Evolutionary conservation across 2,113 vertebrate genomes (phyloP).

Genomic region (Carassius gibelio): DNA sequence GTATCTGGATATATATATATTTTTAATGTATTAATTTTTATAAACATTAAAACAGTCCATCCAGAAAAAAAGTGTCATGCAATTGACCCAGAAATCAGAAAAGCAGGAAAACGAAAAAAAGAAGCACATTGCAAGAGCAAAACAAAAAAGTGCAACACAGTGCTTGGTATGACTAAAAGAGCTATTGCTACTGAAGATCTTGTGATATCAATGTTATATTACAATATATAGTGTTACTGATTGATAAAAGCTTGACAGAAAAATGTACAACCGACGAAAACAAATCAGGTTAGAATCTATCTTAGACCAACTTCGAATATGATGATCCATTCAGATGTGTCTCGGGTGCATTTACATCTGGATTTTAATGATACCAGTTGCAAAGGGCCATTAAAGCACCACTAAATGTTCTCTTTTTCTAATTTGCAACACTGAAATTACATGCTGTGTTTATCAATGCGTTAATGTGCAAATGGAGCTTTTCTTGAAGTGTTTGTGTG

Average conservation of each 20-base stretch:
- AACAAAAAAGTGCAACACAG: background rate
- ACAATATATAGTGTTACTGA: background rate
- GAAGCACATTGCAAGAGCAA: background rate
- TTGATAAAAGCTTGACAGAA: background rate
- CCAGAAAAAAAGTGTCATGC: too few relatives aligned
- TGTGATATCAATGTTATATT: background rate
- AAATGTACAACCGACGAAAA: background rate
- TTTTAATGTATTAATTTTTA: too few relatives aligned
- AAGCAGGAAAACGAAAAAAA: background rate
- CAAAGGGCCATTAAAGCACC: background rate
- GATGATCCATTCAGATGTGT: background rate
- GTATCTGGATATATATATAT: background rate
- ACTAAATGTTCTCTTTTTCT: background rate
- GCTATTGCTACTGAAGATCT: background rate
- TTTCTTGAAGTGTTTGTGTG: constrained; percentile 14
- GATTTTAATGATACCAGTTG: background rate
- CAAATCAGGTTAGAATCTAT: background rate
- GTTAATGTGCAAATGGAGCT: constrained; percentile 5
- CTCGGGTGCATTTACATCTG: background rate
- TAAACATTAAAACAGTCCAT: too few relatives aligned
- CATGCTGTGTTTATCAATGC: constrained; percentile 24
- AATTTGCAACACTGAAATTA: background rate
- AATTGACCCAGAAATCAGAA: too few relatives aligned
- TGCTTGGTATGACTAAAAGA: background rate
- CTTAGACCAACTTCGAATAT: background rate